Percentiles rank a stretch among this genome's conserved stretches.
phyloP scores from a whole-genome alignment of 2,113 vertebrate species.

The Hemibagrus wyckioides region DNA sequence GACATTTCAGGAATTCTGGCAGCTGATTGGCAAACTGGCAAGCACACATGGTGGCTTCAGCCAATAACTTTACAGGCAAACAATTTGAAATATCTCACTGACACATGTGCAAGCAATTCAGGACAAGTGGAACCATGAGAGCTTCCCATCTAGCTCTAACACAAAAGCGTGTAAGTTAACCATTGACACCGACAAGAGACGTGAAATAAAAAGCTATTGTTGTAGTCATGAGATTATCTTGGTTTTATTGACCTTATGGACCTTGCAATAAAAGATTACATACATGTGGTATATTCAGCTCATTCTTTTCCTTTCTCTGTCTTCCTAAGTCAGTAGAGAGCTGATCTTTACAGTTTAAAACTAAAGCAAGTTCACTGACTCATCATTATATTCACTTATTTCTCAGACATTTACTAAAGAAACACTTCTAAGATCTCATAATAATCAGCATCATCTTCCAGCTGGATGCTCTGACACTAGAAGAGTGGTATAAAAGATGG shows the following conservation, averaged over 20 bases:
- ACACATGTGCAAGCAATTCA: background rate
- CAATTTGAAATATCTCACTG: slow-evolving; percentile 5
- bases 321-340: slow-evolving; percentile 33
- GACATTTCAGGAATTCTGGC: slow-evolving; percentile 78
- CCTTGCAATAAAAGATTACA: slow-evolving; percentile 37
- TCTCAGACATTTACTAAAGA: background rate
- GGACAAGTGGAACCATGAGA: background rate
- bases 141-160: slow-evolving; percentile 26
- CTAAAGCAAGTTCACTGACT: background rate
- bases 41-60: slow-evolving; percentile 68
- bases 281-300: slow-evolving; percentile 19
- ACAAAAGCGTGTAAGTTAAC: slow-evolving; percentile 54
- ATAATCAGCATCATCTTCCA: background rate
- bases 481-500: background rate
- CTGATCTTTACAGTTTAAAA: background rate
- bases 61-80: slow-evolving; percentile 46
- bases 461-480: background rate
- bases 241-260: slow-evolving; percentile 65
- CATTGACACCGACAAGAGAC: slow-evolving; percentile 55
- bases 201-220: slow-evolving; percentile 66
- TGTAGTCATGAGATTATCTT: slow-evolving; percentile 33
- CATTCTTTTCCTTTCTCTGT: slow-evolving; percentile 14
- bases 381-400: background rate
- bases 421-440: background rate
- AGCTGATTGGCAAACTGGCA: slow-evolving; percentile 74